Conservation (phyloP, 1,140 invertebrate species). For the Drosophila hydei region DNA sequence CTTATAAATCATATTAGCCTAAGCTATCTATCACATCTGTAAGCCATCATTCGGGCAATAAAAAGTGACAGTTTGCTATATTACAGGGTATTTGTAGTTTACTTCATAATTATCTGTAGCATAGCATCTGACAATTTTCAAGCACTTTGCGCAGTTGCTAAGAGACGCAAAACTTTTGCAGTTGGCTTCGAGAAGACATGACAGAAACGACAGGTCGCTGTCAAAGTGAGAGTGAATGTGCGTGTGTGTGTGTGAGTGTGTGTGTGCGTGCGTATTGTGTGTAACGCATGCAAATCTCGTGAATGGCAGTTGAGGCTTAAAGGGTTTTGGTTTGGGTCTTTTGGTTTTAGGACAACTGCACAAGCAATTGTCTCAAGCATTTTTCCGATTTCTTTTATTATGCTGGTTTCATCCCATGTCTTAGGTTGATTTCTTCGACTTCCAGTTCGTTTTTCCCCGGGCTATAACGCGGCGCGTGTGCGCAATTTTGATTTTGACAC, state of each 20-base stretch:
- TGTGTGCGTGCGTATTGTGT: slow-evolving; percentile 12
- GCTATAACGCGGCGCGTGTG: slow-evolving; percentile 53
- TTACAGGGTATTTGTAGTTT: background rate
- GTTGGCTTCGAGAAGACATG: slow-evolving; percentile 43
- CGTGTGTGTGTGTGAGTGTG: background rate
- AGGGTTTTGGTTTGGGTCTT: slow-evolving; percentile 25
- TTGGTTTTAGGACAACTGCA: slow-evolving; percentile 39
- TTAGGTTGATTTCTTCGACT: background rate
- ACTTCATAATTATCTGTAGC: background rate
- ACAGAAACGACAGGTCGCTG: slow-evolving; percentile 41
- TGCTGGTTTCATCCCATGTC: background rate
- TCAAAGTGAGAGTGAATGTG: background rate
- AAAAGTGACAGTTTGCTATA: background rate
- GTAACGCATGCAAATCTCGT: slow-evolving; percentile 40
- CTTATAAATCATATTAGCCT: too few species aligned
- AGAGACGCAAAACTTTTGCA: slow-evolving; percentile 23
- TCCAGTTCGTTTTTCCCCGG: background rate
- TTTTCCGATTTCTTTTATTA: slow-evolving; percentile 52
- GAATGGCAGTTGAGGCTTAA: slow-evolving; percentile 51
- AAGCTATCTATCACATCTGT: too few species aligned
- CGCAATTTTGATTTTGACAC: slow-evolving; percentile 74
- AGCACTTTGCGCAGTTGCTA: background rate
- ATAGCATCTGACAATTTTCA: background rate
- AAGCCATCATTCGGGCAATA: too few species aligned
- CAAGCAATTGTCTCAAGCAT: slow-evolving; percentile 66